phyloP scores from a whole-genome alignment of 2,888 invertebrate genomes.

The Caenorhabditis macrosperma region DNA sequence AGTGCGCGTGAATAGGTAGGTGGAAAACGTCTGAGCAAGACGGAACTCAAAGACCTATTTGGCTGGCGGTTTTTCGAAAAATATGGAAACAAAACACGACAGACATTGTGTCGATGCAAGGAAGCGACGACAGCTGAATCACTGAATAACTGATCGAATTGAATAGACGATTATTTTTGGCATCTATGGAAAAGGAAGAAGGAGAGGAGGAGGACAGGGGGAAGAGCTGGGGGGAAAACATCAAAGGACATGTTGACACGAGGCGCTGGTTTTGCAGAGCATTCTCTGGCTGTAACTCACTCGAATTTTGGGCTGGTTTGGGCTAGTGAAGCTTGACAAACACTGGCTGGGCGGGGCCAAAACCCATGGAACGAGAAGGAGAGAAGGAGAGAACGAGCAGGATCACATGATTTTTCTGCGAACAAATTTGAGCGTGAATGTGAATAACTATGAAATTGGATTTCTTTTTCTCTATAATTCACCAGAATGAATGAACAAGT shows the following conservation, averaged over 20 bases:
- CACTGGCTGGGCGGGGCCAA: no score
- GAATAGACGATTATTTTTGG: slow-evolving; percentile 14
- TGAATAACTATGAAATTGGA: neutral
- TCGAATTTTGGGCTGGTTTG: no score
- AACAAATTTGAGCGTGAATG: no score
- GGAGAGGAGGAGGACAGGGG: neutral
- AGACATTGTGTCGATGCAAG: neutral
- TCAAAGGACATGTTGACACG: slow-evolving; percentile 7
- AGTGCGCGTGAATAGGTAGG: neutral
- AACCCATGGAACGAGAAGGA: no score
- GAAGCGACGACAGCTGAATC: slow-evolving; percentile 2
- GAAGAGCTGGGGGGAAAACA: neutral
- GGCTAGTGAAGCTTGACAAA: no score
- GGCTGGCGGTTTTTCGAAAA: no score
- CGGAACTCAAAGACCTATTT: neutral
- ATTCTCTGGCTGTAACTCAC: no score
- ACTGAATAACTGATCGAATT: slow-evolving; percentile 1
- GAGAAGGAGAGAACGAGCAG: no score
- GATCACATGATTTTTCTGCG: no score
- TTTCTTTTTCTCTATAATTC: no score
- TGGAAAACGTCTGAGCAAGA: neutral
- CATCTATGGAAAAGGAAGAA: no score
- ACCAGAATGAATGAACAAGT: neutral
- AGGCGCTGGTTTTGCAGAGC: neutral
- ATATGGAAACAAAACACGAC: no score